A percentile compares a stretch with the other conserved stretches of the same genome.
These are phyloP conservation scores for Proisotoma minuta DNA, from an alignment of 2,888 invertebrate genomes.

Conservation along the genomic window DNA sequence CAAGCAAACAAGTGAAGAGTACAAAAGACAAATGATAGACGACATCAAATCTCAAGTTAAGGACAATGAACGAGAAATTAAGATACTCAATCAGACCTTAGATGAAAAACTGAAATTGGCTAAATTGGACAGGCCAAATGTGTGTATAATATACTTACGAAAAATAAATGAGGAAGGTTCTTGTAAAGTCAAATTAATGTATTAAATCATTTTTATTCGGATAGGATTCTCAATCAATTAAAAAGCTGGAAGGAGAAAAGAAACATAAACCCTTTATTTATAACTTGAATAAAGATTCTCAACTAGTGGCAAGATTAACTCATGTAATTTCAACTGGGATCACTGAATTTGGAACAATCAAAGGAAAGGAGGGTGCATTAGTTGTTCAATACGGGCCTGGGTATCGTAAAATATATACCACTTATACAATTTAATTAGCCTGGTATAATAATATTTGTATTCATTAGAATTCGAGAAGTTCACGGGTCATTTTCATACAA, in stretches of 20 bases:
- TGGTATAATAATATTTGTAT: slow-evolving; percentile 1
- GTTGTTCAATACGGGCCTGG: slow-evolving; percentile 11
- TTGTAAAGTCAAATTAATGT: not conserved
- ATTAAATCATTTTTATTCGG: not conserved
- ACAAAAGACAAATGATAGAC: slow-evolving; percentile 51
- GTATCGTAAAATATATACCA: slow-evolving; percentile 1
- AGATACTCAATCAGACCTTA: slow-evolving; percentile 54
- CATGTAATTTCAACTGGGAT: slow-evolving; percentile 54
- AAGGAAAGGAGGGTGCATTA: slow-evolving; percentile 48
- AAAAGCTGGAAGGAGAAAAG: slow-evolving; percentile 49
- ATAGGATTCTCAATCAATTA: slow-evolving; percentile 6
- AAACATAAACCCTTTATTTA: slow-evolving; percentile 54
- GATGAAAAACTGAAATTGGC: slow-evolving; percentile 50
- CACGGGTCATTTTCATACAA: slow-evolving; percentile 53
- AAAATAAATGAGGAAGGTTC: not conserved
- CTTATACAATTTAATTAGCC: not conserved
- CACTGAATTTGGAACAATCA: slow-evolving; percentile 51
- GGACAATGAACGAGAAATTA: slow-evolving; percentile 55
- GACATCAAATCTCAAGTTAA: slow-evolving; percentile 51
- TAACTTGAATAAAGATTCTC: slow-evolving; percentile 58
- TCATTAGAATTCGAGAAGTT: slow-evolving; percentile 52
- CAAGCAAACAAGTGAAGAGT: slow-evolving; percentile 32
- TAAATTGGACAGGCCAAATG: slow-evolving; percentile 43
- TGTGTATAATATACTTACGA: not conserved
- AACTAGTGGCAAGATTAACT: slow-evolving; percentile 55